Percentiles rank a stretch among this genome's conserved stretches.
These are phyloP conservation scores for Mactra quadrangularis DNA, from an alignment of 1,140 invertebrate genomes.

Conservation along the genomic window DNA sequence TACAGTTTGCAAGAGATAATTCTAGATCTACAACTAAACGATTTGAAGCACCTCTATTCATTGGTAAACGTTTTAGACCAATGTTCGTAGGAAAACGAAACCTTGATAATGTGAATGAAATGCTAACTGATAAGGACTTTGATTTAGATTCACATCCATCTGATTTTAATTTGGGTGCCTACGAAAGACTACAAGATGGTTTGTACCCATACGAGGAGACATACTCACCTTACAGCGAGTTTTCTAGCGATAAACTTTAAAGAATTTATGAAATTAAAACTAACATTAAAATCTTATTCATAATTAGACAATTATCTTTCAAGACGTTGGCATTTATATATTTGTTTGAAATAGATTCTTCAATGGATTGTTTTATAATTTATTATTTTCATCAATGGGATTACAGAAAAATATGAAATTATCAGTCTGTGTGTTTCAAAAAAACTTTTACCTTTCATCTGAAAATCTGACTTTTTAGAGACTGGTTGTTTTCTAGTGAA, in stretches of 20 bases:
- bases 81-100: constrained; percentile 40
- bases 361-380: too few species aligned
- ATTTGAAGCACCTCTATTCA: constrained; percentile 51
- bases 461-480: too few species aligned
- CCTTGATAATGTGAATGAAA: neutral
- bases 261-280: neutral
- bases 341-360: neutral
- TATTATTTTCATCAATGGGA: too few species aligned
- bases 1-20: constrained; percentile 22
- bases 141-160: neutral
- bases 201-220: constrained; percentile 15
- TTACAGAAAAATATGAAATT: too few species aligned
- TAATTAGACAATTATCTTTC: neutral
- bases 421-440: too few species aligned
- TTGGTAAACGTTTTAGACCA: constrained; percentile 53
- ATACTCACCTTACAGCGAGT: neutral
- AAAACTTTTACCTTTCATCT: too few species aligned
- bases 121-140: neutral
- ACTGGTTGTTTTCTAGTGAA: too few species aligned
- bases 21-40: constrained; percentile 46
- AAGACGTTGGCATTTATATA: neutral
- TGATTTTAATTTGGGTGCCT: constrained; percentile 10
- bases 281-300: neutral
- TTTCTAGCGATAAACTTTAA: neutral
- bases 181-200: neutral